Base-by-base conservation (phyloP, 1,140 invertebrate species). In the Lordiphosa clarofinis region DNA sequence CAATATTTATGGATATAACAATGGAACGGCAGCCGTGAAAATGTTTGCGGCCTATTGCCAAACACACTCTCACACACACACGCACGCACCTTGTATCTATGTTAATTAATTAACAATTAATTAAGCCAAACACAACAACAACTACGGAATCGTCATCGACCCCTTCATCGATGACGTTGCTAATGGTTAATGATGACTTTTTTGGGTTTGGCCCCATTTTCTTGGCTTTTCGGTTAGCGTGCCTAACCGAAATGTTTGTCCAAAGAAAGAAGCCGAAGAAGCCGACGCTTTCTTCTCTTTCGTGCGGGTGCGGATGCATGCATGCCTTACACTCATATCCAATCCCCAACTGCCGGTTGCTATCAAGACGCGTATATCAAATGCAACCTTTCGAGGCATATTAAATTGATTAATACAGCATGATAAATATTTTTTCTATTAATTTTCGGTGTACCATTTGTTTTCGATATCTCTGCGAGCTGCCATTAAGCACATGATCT, bases 41-140 rank as follows among this genome's bases (percentile, higher is more conserved):
- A 76, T 76, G 58, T 61, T 56, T 75, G 48, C 53, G 40, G 61
- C 28, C 40, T 39, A 57, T 73, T 64, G 63, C 69, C 68, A 67
- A 42, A 58, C 58, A 59, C 40, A 63, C 57, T 55, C 39, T 12
- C 40, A 36, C 5, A 36, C 24, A 42, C 50, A 42, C 11, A 37
- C 40, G 37, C 53, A 47, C 53, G 47, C 54, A 61, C 59, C 59
- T 65, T 82, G 68, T 82, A 78, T 82, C 68, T 81, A 82, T 84
- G 79, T 86, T 86, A 84, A 84, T 84, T 84, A 84, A 84, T 84
- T 84, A 84, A 86, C 72, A 86, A 84, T 84, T 84, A 84, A 84
- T 84, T 86, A 84, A 76, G 47, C 63, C 57, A 76, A 69, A 82
- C 66, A 66, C 48, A 53, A 44, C 55, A 60, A 40, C 57, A 56